Conservation (phyloP, 2,113 vertebrate genomes). For the Pteronura brasiliensis region DNA sequence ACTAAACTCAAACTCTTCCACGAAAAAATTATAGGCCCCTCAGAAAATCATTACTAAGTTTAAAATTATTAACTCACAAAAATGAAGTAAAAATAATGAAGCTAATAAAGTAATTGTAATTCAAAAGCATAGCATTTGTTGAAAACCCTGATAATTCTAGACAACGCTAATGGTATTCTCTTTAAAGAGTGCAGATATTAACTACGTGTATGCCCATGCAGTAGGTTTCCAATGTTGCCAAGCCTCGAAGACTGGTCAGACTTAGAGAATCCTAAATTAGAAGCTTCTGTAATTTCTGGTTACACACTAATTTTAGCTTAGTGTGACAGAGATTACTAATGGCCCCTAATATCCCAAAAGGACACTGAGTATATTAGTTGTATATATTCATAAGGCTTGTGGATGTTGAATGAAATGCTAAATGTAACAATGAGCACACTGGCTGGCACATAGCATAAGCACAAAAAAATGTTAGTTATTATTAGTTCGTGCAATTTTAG, state of each 20-base stretch:
- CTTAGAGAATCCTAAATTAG: neutral
- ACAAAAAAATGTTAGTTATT: neutral
- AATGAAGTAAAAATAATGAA: neutral
- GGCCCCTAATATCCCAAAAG: neutral
- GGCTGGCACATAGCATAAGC: neutral
- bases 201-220: neutral
- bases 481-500: neutral
- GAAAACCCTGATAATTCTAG: neutral
- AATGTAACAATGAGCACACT: neutral
- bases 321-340: slow-evolving; percentile 18
- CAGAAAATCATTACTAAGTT: neutral
- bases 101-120: neutral
- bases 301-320: slow-evolving; percentile 36
- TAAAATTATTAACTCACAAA: neutral
- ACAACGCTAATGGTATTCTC: neutral
- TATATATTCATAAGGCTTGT: neutral
- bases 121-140: neutral
- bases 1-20: neutral
- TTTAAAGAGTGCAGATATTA: neutral
- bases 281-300: neutral
- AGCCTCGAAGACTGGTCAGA: neutral
- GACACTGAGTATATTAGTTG: neutral
- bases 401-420: neutral
- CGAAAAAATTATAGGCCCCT: neutral
- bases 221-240: neutral